Percentiles rank a stretch among this genome's conserved stretches.
Evolutionary conservation across 2,888 invertebrate species (phyloP).

Genomic region (Folsomia manolachei): DNA sequence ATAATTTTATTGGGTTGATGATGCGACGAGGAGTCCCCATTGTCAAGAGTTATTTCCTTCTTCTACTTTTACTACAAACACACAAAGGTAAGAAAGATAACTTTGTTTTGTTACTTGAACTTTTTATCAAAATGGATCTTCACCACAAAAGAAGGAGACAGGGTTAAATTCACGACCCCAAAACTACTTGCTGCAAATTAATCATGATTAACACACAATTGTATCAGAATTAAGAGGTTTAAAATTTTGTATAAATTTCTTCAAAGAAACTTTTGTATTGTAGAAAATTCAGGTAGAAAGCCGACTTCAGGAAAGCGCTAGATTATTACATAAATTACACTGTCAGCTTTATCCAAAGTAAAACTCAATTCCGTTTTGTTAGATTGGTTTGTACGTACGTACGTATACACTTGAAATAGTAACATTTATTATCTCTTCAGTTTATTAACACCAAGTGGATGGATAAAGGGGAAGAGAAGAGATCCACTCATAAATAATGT

Average conservation of each 20-base stretch:
- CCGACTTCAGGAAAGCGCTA: too few species aligned
- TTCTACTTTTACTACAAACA: slow-evolving; percentile 36
- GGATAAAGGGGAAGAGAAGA: neutral
- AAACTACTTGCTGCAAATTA: too few species aligned
- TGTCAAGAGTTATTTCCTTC: slow-evolving; percentile 39
- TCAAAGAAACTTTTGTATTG: too few species aligned
- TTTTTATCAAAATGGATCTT: neutral
- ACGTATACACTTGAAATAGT: neutral
- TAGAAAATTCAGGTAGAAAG: too few species aligned
- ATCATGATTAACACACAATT: too few species aligned
- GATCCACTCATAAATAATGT: slow-evolving; percentile 15
- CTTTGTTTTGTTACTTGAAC: neutral
- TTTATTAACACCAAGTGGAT: neutral
- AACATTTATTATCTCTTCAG: too few species aligned
- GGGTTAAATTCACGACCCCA: neutral
- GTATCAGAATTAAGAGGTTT: neutral
- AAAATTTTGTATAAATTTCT: neutral
- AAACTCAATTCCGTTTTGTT: neutral
- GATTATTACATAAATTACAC: too few species aligned
- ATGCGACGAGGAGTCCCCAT: slow-evolving; percentile 22
- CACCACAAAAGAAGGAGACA: neutral
- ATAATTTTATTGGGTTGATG: slow-evolving; percentile 29
- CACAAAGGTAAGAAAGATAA: slow-evolving; percentile 35
- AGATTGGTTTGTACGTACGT: too few species aligned
- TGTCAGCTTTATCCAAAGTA: neutral